phyloP scores from a whole-genome alignment of 2,888 invertebrate genomes.

The Parelbella ahira region DNA sequence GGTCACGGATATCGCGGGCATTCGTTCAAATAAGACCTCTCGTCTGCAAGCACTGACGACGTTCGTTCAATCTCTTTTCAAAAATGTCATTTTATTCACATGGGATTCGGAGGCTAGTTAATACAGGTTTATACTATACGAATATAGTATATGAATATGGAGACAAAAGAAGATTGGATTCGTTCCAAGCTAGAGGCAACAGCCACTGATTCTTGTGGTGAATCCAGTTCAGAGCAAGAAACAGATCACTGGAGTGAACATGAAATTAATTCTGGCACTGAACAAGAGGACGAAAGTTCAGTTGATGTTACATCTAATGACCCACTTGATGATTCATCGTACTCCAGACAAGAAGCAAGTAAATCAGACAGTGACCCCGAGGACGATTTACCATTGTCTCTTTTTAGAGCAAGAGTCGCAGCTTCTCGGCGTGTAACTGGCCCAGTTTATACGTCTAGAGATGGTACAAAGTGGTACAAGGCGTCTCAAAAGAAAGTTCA shows the following conservation, averaged over 20 bases:
- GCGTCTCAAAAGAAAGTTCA: too few relatives aligned
- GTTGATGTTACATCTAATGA: conserved; percentile 11
- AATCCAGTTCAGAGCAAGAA: conserved; percentile 22
- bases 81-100: too few relatives aligned
- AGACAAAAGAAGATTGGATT: neutral
- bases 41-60: too few relatives aligned
- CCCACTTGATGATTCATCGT: too few relatives aligned
- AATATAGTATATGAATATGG: too few relatives aligned
- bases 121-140: too few relatives aligned
- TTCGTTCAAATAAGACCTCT: too few relatives aligned
- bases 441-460: conserved; percentile 12
- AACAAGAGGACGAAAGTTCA: conserved; percentile 14
- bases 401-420: conserved; percentile 10
- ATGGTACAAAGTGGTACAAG: conserved; percentile 15
- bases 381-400: conserved; percentile 7
- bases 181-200: conserved; percentile 6
- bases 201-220: conserved; percentile 22
- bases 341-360: conserved; percentile 4
- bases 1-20: too few relatives aligned
- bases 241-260: conserved; percentile 21
- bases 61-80: too few relatives aligned
- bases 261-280: conserved; percentile 16
- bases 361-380: neutral
- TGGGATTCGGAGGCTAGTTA: too few relatives aligned
- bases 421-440: conserved; percentile 15